Evolutionary conservation across 2,888 invertebrate genomes (phyloP), one percentile per base, ranked within the genome.

Genomic region (Hetaerina titia): DNA sequence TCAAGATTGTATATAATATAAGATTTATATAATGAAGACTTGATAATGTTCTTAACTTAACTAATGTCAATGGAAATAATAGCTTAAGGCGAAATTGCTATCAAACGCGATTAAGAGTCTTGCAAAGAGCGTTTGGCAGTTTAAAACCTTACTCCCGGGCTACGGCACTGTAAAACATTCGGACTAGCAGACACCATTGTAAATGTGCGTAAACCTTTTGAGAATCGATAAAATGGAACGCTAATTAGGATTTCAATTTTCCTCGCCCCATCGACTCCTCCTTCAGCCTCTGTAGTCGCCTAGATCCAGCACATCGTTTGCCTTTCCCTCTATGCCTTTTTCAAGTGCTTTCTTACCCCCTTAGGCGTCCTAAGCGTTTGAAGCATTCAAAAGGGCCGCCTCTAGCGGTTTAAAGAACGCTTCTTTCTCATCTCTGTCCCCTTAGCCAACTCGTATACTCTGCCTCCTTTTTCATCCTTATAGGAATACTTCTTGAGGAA

Each of bases 181-280:
- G 69, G n/a, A 4, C 31, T 25, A 15, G 25, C 81, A 13, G 11
- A 22, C 25, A 31, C 31, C 31, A 11, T 81, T 81, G 31, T 11
- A 11, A 81, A 25, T 31, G 31, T 45, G 45, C 45, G 45, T 45
- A 81, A 81, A 31, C 81, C 31, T 69, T n/a, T 81, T 31, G 81
- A 81, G 81, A 81, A 81, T 81, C 81, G 81, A 31, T 81, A 13
- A 81, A 31, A 81, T 81, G 81, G 81, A 31, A 13, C 81, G 81
- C 81, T 81, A 81, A 81, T 31, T 81, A 81, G 81, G 31, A 81
- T 81, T 81, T 31, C 81, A 81, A 81, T 31, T 81, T 1, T 13
- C 31, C 8, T 6, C 31, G 81, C 81, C 4, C 2, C 31, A 31
- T 81, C 69, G 22, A 69, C 69, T 69, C 81, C 6, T 13, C 81